These are phyloP conservation scores for Formicarius rufipectus DNA, from an alignment of 2,113 vertebrate genomes.

Conservation along the genomic window DNA sequence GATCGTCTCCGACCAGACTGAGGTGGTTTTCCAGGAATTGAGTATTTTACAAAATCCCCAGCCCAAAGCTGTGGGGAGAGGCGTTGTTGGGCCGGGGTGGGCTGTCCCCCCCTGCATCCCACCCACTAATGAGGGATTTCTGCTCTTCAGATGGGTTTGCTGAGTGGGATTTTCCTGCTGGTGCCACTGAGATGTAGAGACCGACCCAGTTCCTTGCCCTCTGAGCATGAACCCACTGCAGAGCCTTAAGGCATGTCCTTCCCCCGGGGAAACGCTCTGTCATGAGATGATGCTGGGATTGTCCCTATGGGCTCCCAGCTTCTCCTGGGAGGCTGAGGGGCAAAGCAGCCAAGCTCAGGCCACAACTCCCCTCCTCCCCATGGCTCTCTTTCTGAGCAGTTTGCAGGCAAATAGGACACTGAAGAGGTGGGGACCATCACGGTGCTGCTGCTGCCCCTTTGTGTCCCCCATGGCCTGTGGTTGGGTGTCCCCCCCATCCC, in stretches of 20 bases:
- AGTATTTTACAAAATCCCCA: not conserved
- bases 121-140: not conserved
- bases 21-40: not conserved
- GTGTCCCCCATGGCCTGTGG: not conserved
- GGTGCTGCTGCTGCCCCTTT: not conserved
- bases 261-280: not conserved
- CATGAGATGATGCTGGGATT: rapidly evolving
- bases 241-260: not conserved
- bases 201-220: not conserved
- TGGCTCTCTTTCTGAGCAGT: not conserved
- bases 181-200: not conserved
- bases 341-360: not conserved
- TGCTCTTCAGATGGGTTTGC: no score
- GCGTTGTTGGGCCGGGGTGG: not conserved
- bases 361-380: not conserved
- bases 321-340: not conserved
- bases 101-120: not conserved
- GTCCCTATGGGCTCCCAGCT: not conserved
- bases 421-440: not conserved
- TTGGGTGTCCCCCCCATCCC: not conserved
- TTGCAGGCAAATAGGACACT: not conserved
- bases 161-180: not conserved
- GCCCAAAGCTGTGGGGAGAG: not conserved
- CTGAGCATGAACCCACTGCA: rapidly evolving
- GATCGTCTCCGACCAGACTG: not conserved